Evolutionary conservation across 2,888 invertebrate genomes (phyloP).

Genomic region (Cephus runcator): DNA sequence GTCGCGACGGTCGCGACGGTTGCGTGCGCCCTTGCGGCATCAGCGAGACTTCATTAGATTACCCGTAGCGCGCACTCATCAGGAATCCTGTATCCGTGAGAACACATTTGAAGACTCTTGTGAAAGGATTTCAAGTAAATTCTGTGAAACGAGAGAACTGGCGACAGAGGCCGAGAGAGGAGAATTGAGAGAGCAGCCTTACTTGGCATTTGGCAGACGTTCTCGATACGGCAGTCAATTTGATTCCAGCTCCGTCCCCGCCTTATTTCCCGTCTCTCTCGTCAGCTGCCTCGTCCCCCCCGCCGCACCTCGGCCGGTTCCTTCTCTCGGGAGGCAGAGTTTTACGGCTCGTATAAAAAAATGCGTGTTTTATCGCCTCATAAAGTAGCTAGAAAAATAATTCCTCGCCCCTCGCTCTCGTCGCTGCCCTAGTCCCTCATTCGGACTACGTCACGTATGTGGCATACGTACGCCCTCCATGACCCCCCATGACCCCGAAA

Average conservation of each 20-base stretch:
- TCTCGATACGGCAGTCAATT: background rate
- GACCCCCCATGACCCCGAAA: background rate
- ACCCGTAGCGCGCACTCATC: background rate
- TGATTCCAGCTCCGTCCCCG: background rate
- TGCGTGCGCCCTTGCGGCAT: background rate
- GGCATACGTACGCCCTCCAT: background rate
- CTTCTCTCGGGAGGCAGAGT: background rate
- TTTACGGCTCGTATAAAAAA: slow-evolving; percentile 19
- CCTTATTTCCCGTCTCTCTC: background rate
- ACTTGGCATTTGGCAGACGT: background rate
- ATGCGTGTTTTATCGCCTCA: slow-evolving; percentile 19
- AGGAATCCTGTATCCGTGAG: background rate
- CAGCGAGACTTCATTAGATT: background rate
- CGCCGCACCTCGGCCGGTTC: background rate
- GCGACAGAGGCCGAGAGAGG: too few relatives aligned
- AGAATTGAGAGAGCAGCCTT: too few relatives aligned
- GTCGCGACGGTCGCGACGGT: too few relatives aligned
- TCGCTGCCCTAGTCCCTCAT: background rate
- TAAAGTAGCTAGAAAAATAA: slow-evolving; percentile 22
- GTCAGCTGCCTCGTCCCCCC: background rate
- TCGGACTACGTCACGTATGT: background rate
- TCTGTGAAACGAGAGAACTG: background rate
- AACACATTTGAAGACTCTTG: background rate
- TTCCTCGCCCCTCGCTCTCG: slow-evolving; percentile 1
- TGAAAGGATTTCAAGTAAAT: background rate